Evolutionary conservation across 2,797 vertebrate species (phyloP), one percentile per base, ranked within the genome.

Genomic region (Pogoniulus pusillus): DNA sequence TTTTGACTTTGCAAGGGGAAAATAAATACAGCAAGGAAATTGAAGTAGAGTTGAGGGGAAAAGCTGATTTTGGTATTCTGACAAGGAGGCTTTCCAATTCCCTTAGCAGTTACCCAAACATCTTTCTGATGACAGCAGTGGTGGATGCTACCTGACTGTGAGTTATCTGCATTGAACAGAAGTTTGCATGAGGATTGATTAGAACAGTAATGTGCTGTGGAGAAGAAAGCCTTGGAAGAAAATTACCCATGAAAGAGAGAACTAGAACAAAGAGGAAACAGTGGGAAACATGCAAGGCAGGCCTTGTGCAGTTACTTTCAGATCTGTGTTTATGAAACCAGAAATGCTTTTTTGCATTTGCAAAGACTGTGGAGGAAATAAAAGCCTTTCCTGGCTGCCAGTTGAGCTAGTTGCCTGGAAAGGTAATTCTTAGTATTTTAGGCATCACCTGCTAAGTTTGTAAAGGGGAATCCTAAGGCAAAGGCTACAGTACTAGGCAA

Each of bases 241-340:
- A 84, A 63, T 51, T 79, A 8, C 6, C 16, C 6, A 8, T 70
- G 76, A 54, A 78, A 69, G 16, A 49, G 30, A 41, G 37, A 82
- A 66, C 16, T 34, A 49, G n/a, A 79, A 51, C 7, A 83, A 86
- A 70, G 4, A 16, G 12, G 30, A 64, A 79, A 17, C 12, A 70
- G 54, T 17, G 12, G 47, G 29, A 79, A 89, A 47, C 27, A 9
- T 2, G 18, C 3, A 1, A 26, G 45, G 9, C 32, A 51, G 17
- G 29, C 24, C 0, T 0, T 43, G n/a, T 3, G 2, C 22, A 12
- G 26, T 29, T 51, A 30, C 7, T 45, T 81, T 78, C 29, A 18
- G 18, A 32, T 43, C 15, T 57, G 9, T 17, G 76, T 84, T 69
- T 29, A n/a, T 59, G 54, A 81, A 76, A 87, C 7, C 7, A 24